Base-by-base conservation (phyloP, 2,888 invertebrate genomes). In the Julus scanicus region DNA sequence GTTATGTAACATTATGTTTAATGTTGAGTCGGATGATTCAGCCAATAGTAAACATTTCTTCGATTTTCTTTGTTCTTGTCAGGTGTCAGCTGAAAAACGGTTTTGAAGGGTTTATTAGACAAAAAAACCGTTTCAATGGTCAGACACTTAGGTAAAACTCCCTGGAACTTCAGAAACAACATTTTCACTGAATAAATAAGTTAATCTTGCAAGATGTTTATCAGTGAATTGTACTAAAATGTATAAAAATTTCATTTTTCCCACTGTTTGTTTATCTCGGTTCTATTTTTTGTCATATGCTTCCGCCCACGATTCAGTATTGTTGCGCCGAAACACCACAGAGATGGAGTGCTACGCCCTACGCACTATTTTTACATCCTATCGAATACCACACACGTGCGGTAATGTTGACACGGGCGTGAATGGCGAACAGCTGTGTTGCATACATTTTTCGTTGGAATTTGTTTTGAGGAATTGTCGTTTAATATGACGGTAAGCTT, bases 401-500 rank as follows among this genome's bases (percentile, higher is more conserved):
- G 80, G 9, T 20, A 37, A 80, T 80, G 80, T 80, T 80, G 80
- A 80, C 80, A 80, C 2, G 3, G 37, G 20, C 37, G 2, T 13
- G 80, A 80, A 80, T 80, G 80, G 13, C 80, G 80, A 80, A 80
- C 20, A 80, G 37, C 20, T 20, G 37, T 11, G 20, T 8, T 71
- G 29, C 37, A 5, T 44, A 44, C 6, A 44, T 9, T 37, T 80
- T 80, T 9, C 71, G 71, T 71, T 0, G 80, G 29, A 80, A 71
- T 44, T 71, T 71, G 71, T 37, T 80, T 80, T 9, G 13, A 11
- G 80, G 37, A 13, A 37, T 63, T 17, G n/a, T 13, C 80, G 80
- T 29, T 1, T 80, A 29, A 80, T 37, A 80, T 80, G 80, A 80
- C 20, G 80, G 80, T 80, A 80, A 80, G 80, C 37, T 80, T 80